A percentile compares a stretch with the other conserved stretches of the same genome.
These are phyloP conservation scores for Harpalus rubripes DNA, from an alignment of 2,888 invertebrate species.

Conservation along the genomic window DNA sequence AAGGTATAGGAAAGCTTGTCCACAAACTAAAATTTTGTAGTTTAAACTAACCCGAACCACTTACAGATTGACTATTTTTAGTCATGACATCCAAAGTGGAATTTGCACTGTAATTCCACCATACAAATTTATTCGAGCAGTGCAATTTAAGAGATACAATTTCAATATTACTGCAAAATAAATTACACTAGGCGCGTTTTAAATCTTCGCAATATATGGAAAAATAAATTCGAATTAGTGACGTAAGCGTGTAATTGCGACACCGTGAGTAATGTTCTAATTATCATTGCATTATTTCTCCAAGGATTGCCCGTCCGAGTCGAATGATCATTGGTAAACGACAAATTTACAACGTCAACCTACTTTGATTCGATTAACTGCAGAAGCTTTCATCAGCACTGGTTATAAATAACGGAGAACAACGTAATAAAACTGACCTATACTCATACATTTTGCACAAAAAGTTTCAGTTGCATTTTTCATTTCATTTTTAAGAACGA, in stretches of 20 bases:
- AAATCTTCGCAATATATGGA: neutral
- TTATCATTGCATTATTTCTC: slow-evolving; percentile 56
- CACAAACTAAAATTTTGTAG: no score
- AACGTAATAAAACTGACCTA: slow-evolving; percentile 21
- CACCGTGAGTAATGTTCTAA: slow-evolving; percentile 59
- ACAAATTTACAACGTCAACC: slow-evolving; percentile 59
- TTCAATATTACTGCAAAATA: no score
- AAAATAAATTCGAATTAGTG: slow-evolving; percentile 41
- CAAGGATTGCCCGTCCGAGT: slow-evolving; percentile 37
- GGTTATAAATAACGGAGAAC: slow-evolving; percentile 39
- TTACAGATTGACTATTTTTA: no score
- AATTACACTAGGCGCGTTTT: no score
- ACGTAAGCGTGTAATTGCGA: slow-evolving; percentile 34
- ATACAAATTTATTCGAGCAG: no score
- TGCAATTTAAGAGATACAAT: no score
- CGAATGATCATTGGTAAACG: slow-evolving; percentile 42
- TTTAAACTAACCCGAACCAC: no score
- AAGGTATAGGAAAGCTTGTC: no score
- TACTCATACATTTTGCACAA: neutral
- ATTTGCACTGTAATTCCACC: no score
- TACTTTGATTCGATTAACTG: slow-evolving; percentile 48
- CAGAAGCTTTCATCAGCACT: slow-evolving; percentile 34
- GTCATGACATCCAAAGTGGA: no score
- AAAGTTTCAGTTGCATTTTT: neutral
- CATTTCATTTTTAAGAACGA: no score